Base-by-base conservation (phyloP, 1,140 invertebrate species). In the Cecropterus lyciades region DNA sequence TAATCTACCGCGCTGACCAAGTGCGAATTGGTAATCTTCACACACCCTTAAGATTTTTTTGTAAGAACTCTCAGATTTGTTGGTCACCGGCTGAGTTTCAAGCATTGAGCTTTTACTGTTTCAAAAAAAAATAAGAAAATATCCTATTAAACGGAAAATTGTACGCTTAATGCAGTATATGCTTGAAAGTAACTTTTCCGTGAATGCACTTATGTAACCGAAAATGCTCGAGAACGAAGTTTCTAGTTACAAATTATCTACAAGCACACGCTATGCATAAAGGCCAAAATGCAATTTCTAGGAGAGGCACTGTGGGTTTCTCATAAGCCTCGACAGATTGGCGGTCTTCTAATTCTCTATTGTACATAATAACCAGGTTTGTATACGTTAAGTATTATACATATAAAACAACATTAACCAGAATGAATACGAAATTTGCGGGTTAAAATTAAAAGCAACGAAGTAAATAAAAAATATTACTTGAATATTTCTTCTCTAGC, bases 261-360 rank as follows among this genome's bases (percentile, higher is more conserved):
- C 40, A 45, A 14, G 37, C 20, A 16, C 33, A 20, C 20, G 13
- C 42, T 3, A 13, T 59, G 56, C 56, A 59, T 59, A 59, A 30
- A 46, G 24, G 20, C 56, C 43, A 59, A 46, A 59, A 46, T 59
- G 43, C 24, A 45, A 59, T 59, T 59, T 59, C 42, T 14, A 59
- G 20, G 24, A 17, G 27, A 59, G 43, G 43, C 42, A 59, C 20
- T 59, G 56, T 46, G 24, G 56, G 42, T 45, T 43, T 43, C 20
- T 57, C 55, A 57, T 57, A 57, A 57, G 55, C 40, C 42, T 10
- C 20, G 40, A 57, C 55, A 57, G 42, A 57, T 57, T 45, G 55
- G 40, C 55, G 40, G 40, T 37, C 33, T 57, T 57, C 42, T 57
- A 24, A 57, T 57, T 57, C 13, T 45, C 55, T 14, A 13, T 43